phyloP scores from a whole-genome alignment of 2,113 vertebrate species.

The Osmerus mordax region DNA sequence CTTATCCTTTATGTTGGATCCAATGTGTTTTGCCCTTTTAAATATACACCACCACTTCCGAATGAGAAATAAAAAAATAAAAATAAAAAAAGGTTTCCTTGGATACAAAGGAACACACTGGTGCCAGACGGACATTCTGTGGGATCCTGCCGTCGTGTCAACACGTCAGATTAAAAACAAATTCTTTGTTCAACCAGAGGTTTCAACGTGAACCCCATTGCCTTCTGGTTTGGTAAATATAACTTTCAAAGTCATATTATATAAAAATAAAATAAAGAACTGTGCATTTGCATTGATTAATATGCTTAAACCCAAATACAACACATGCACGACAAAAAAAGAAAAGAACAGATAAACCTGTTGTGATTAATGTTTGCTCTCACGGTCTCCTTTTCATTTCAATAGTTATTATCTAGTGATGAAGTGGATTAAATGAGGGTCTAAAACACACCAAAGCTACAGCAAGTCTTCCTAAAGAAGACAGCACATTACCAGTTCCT shows the following conservation, averaged over 20 bases:
- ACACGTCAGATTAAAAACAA: constrained; percentile 49
- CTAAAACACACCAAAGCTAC: constrained; percentile 14
- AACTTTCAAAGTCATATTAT: constrained; percentile 13
- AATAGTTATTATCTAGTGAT: constrained; percentile 9
- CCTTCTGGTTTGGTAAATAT: constrained; percentile 30
- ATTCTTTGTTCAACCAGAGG: constrained; percentile 21
- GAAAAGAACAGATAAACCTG: not conserved
- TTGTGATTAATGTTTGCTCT: constrained; percentile 1
- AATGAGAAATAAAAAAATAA: constrained; percentile 18
- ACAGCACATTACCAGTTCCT: constrained; percentile 23
- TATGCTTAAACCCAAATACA: not conserved
- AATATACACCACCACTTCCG: constrained; percentile 27
- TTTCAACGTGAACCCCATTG: not conserved
- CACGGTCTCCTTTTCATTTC: not conserved
- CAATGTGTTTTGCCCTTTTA: constrained; percentile 14
- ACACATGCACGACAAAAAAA: not conserved
- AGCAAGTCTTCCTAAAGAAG: constrained; percentile 14
- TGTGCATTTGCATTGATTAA: too few species aligned
- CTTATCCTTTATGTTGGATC: constrained; percentile 44
- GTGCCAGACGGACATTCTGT: constrained; percentile 13
- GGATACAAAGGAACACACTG: constrained; percentile 17
- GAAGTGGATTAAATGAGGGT: not conserved
- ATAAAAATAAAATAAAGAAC: too few species aligned
- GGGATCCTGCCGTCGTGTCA: constrained; percentile 37
- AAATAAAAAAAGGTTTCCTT: constrained; percentile 30